phyloP scores from a whole-genome alignment of 2,888 invertebrate species.

The Atethmia centrago region DNA sequence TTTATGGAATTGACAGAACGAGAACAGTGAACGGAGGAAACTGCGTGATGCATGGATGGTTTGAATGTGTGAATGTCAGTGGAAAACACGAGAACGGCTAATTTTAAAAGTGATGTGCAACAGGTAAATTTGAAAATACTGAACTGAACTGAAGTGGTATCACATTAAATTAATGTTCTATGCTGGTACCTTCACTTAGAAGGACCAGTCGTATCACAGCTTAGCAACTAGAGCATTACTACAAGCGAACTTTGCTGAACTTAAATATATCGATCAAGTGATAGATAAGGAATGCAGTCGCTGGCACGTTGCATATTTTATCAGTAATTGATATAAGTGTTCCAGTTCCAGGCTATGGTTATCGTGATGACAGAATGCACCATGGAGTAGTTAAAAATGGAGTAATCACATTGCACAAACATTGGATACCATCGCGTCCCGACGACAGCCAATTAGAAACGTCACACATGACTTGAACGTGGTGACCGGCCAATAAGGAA shows the following conservation, averaged over 20 bases:
- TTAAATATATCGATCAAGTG: neutral
- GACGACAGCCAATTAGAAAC: neutral
- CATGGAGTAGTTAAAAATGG: neutral
- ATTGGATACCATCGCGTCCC: neutral
- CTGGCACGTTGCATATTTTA: constrained; percentile 12
- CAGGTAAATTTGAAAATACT: neutral
- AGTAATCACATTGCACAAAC: neutral
- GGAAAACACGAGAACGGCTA: neutral
- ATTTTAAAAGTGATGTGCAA: no score
- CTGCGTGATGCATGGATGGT: no score
- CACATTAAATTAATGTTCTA: neutral
- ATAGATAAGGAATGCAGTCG: constrained; percentile 13
- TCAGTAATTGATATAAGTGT: constrained; percentile 32
- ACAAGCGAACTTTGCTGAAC: constrained; percentile 17
- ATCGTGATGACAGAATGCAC: neutral
- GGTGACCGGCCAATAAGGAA: neutral
- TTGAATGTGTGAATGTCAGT: neutral
- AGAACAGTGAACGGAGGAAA: neutral
- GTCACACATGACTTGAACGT: neutral
- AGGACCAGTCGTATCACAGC: neutral
- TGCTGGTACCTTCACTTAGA: neutral
- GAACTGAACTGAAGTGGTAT: neutral
- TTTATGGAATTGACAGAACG: neutral
- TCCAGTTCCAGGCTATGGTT: neutral
- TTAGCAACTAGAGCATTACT: constrained; percentile 1